A percentile compares a stretch with the other conserved stretches of the same genome.
Evolutionary conservation across 2,113 vertebrate genomes (phyloP).

Genomic region (Himantopus leucocephalus): DNA sequence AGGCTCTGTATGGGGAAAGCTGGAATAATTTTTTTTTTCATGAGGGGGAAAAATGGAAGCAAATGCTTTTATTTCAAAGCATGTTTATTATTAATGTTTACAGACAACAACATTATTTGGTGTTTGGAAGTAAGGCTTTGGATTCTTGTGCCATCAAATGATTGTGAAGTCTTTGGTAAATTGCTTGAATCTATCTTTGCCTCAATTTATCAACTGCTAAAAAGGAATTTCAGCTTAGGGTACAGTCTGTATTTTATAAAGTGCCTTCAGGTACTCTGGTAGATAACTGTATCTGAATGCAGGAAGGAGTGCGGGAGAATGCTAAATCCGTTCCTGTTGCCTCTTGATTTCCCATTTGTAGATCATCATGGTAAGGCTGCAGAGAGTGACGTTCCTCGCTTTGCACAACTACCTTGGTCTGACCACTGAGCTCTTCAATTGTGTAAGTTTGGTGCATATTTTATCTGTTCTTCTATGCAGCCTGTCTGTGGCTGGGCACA

Average conservation of each 20-base stretch:
- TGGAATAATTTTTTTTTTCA: not conserved
- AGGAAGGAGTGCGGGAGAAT: not conserved
- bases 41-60: not conserved
- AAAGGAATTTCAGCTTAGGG: not conserved
- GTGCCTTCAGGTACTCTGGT: not conserved
- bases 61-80: not conserved
- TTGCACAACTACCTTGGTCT: conserved; percentile 94
- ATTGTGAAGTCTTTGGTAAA: not conserved
- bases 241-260: not conserved
- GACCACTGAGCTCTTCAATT: conserved; percentile 91
- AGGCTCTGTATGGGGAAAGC: not conserved
- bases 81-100: not conserved
- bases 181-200: not conserved
- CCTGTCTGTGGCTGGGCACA: not conserved
- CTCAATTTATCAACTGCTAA: not conserved
- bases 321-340: not conserved
- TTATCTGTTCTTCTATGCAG: not conserved
- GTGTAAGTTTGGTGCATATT: conserved; percentile 73
- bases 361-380: conserved; percentile 97
- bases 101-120: not conserved
- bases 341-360: conserved; percentile 7
- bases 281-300: not conserved
- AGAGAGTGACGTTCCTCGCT: conserved; percentile 92
- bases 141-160: not conserved
- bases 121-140: not conserved